phyloP scores from a whole-genome alignment of 2,888 invertebrate species.

The Tortricodes alternella region DNA sequence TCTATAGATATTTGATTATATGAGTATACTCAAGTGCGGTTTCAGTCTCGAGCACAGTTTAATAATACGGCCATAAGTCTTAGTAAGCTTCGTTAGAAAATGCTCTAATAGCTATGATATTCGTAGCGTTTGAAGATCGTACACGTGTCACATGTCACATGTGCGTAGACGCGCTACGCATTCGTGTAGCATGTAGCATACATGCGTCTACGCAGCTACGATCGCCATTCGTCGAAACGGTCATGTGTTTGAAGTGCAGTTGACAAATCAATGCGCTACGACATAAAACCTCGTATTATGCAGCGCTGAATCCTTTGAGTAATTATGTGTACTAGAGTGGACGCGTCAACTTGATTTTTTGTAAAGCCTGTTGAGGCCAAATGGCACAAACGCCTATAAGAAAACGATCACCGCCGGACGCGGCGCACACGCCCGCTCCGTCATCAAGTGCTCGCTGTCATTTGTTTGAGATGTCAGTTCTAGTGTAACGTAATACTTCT shows the following conservation, averaged over 20 bases:
- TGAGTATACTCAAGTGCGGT: too few species aligned
- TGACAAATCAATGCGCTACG: not conserved
- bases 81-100: not conserved
- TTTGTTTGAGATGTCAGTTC: too few species aligned
- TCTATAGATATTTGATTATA: not conserved
- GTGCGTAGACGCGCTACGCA: constrained; percentile 42
- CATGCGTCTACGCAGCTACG: constrained; percentile 34
- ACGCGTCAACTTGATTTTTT: too few species aligned
- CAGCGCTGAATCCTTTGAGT: too few species aligned
- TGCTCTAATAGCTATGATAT: not conserved
- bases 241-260: not conserved
- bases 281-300: constrained; percentile 1
- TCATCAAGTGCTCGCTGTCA: too few species aligned
- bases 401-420: too few species aligned
- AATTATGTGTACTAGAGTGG: too few species aligned
- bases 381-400: too few species aligned
- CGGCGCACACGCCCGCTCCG: too few species aligned
- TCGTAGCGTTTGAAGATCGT: constrained; percentile 41
- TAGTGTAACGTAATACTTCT: constrained; percentile 1
- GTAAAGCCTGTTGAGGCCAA: too few species aligned
- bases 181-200: constrained; percentile 22
- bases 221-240: not conserved
- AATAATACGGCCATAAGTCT: not conserved
- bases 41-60: not conserved
- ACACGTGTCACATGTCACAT: constrained; percentile 35